Conservation (phyloP, 1,140 invertebrate species). For the Pectinophora gossypiella region DNA sequence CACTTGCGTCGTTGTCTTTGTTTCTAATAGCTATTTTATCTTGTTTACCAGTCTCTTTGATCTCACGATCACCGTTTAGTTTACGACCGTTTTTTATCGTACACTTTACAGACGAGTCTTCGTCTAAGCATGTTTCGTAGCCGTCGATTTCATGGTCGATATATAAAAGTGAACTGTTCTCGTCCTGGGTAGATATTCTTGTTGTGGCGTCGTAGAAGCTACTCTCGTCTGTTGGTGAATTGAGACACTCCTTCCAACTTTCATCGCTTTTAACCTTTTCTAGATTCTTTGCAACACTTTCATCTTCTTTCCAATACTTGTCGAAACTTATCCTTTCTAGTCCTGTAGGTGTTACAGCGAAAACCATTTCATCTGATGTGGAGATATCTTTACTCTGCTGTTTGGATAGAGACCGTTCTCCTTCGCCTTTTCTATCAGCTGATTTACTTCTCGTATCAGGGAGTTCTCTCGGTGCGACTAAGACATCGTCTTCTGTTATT, state of each 20-base stretch:
- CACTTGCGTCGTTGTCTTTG: constrained; percentile 56
- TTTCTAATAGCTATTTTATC: constrained; percentile 51
- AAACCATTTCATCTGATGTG: constrained; percentile 74
- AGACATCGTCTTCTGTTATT: constrained; percentile 68
- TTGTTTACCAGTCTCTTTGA: constrained; percentile 65
- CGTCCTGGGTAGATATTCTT: constrained; percentile 57
- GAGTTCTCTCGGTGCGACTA: constrained; percentile 51
- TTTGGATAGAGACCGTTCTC: constrained; percentile 49
- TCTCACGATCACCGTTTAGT: constrained; percentile 55
- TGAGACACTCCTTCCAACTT: constrained; percentile 62
- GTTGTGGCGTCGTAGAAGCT: constrained; percentile 49
- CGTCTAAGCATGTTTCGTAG: constrained; percentile 72
- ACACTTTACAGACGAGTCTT: constrained; percentile 64
- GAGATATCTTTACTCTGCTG: constrained; percentile 71
- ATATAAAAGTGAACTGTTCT: constrained; percentile 50
- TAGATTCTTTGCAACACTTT: constrained; percentile 26
- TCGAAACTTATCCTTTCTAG: constrained; percentile 71
- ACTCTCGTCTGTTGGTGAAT: constrained; percentile 39
- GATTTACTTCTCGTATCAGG: constrained; percentile 51
- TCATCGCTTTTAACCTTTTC: constrained; percentile 61
- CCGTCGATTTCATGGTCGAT: constrained; percentile 73
- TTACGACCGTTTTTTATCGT: constrained; percentile 57
- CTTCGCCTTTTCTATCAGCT: constrained; percentile 45
- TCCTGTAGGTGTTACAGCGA: constrained; percentile 69
- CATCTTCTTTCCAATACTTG: constrained; percentile 65